phyloP scores from a whole-genome alignment of 2,797 vertebrate species.

The Pygocentrus nattereri region DNA sequence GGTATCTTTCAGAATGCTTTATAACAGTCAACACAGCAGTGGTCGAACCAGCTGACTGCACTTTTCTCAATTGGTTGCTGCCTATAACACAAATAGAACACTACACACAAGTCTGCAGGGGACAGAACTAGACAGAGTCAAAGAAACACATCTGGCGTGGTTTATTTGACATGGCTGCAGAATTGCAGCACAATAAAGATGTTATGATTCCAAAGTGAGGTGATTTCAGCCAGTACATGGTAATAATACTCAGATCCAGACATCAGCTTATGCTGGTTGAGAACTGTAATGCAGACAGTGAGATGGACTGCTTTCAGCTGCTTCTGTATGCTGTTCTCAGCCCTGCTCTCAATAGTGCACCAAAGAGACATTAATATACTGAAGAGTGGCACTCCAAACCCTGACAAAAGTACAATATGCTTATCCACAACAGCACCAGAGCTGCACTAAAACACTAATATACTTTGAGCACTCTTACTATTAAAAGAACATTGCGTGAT shows the following conservation, averaged over 20 bases:
- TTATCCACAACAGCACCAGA: not conserved
- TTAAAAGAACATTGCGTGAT: not conserved
- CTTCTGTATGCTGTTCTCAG: not conserved
- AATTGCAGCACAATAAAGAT: not conserved
- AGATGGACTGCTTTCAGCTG: slow-evolving; percentile 8
- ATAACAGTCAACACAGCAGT: not conserved
- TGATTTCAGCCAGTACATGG: not conserved
- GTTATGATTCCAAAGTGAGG: not conserved
- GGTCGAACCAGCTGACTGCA: not conserved
- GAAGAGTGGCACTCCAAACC: not conserved
- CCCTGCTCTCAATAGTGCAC: slow-evolving; percentile 53
- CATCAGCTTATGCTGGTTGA: slow-evolving; percentile 5
- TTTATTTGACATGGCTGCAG: not conserved
- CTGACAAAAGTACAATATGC: not conserved
- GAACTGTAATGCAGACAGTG: slow-evolving; percentile 6
- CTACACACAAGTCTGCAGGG: not conserved
- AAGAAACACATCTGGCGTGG: not conserved
- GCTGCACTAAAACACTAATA: not conserved
- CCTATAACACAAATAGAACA: slow-evolving; percentile 7
- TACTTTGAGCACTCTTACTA: not conserved
- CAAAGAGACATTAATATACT: slow-evolving; percentile 4
- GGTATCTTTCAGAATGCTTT: not conserved
- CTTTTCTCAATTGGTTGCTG: not conserved
- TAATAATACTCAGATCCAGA: slow-evolving; percentile 12
- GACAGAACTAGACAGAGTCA: not conserved